Evolutionary conservation across 2,888 invertebrate species (phyloP), one percentile per base, ranked within the genome.

Genomic region (Thera britannica): DNA sequence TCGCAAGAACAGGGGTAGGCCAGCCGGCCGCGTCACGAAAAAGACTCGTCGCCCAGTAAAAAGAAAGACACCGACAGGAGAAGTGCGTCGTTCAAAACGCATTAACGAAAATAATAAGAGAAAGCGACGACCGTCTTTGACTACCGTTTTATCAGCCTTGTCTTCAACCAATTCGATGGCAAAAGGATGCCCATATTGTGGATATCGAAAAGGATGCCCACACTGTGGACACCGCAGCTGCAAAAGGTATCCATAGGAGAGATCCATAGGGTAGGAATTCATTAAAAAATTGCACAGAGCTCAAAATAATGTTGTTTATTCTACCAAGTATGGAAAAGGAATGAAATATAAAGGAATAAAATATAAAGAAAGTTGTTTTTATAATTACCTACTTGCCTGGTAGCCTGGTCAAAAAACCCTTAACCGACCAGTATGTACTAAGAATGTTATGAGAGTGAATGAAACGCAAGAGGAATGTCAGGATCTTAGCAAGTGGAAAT

Each of bases 141-240:
- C 86, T 0, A 83, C 86, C 0, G 77, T 85, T n/a, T 81, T 82
- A 63, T 79, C 83, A 48, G 80, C 77, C 12, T 35, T 81, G 3
- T 85, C 87, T 2, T 79, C 83, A 3, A 59, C 51, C 59, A 69
- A 74, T 0, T 77, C 75, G 6, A 67, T 71, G 11, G 69, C 71
- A 1, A 73, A 72, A 1, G 69, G 70, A 0, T 89, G 88, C 68
- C 68, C 71, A 44, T 78, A 82, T 65, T 90, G 90, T 67, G 86
- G 89, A 23, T 87, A 88, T 67, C 85, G 85, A 1, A 73, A 72
- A 1, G 69, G 70, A 0, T 89, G 88, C 68, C 68, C 71, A 44
- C 78, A 82, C 65, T 90, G 90, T 67, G 86, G 89, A 23, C 85
- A 85, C 2, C 85, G 86, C 74, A 87, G 87, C 67, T 80, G 80